Evolutionary conservation across 2,113 vertebrate species (phyloP).

Genomic region (Progne subis): DNA sequence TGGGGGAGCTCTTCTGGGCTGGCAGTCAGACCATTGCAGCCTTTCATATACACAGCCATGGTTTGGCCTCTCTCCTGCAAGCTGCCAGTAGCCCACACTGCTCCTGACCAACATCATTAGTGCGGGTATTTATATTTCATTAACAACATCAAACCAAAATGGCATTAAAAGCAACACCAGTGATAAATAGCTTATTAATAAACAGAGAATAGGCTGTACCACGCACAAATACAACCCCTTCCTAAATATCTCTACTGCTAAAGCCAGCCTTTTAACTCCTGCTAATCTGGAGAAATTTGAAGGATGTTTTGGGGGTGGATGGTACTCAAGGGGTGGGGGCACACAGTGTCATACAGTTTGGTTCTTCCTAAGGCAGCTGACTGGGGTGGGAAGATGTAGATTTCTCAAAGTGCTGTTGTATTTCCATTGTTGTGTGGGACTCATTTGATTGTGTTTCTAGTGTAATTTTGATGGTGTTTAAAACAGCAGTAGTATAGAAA

Average conservation of each 20-base stretch:
- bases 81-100: conserved; percentile 77
- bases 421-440: not conserved
- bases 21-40: conserved; percentile 13
- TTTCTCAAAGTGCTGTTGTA: not conserved
- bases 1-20: conserved; percentile 44
- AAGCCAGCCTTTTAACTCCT: conserved; percentile 71
- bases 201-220: conserved; percentile 74
- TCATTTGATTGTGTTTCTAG: not conserved
- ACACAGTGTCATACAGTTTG: not conserved
- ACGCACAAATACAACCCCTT: conserved; percentile 60
- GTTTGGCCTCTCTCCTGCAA: conserved; percentile 74
- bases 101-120: conserved; percentile 87
- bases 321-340: not conserved
- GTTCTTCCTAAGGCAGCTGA: not conserved
- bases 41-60: conserved; percentile 39
- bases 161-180: conserved; percentile 85
- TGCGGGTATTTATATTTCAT: conserved; percentile 86
- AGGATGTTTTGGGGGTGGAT: not conserved
- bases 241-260: conserved; percentile 36
- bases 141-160: conserved; percentile 85
- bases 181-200: conserved; percentile 88
- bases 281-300: conserved; percentile 31
- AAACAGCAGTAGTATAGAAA: not conserved
- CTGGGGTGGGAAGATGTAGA: not conserved
- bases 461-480: not conserved